These are phyloP conservation scores for Sylvicola cinctus DNA, from an alignment of 2,888 invertebrate genomes.

Conservation along the genomic window DNA sequence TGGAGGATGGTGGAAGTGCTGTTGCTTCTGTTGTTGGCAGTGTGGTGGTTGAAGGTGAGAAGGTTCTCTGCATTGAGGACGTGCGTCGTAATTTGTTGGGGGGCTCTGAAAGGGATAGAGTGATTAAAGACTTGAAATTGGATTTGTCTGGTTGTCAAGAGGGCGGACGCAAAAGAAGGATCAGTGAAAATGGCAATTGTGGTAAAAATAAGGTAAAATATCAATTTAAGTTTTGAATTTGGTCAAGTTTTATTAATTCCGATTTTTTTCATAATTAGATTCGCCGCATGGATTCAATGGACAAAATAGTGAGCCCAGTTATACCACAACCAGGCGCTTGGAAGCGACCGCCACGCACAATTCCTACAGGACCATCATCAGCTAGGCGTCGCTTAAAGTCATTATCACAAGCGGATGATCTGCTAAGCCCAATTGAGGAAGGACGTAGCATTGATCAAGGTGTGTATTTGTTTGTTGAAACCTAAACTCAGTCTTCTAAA, in stretches of 20 bases:
- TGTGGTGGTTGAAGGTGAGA: neutral
- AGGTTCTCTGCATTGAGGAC: neutral
- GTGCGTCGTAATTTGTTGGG: neutral
- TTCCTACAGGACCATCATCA: conserved; percentile 21
- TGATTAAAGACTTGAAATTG: neutral
- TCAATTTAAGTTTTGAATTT: too few species aligned
- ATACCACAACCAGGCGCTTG: conserved; percentile 76
- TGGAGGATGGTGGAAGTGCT: too few species aligned
- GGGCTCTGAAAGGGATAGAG: neutral
- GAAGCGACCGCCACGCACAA: conserved; percentile 36
- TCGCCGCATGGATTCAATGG: conserved; percentile 51
- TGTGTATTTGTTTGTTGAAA: too few species aligned
- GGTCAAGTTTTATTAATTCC: conserved; percentile 17
- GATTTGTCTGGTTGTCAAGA: conserved; percentile 2
- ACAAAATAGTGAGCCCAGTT: conserved; percentile 82
- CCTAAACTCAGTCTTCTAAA: too few species aligned
- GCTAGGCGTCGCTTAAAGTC: conserved; percentile 22
- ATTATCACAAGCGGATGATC: conserved; percentile 15
- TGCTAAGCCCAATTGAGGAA: neutral
- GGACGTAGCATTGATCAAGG: neutral
- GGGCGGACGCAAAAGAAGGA: conserved; percentile 20
- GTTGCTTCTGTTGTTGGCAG: neutral
- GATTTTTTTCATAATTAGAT: conserved; percentile 28
- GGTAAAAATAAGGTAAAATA: conserved; percentile 35
- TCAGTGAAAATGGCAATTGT: conserved; percentile 16